phyloP scores from a whole-genome alignment of 2,797 vertebrate genomes.

The Zalophus californianus region DNA sequence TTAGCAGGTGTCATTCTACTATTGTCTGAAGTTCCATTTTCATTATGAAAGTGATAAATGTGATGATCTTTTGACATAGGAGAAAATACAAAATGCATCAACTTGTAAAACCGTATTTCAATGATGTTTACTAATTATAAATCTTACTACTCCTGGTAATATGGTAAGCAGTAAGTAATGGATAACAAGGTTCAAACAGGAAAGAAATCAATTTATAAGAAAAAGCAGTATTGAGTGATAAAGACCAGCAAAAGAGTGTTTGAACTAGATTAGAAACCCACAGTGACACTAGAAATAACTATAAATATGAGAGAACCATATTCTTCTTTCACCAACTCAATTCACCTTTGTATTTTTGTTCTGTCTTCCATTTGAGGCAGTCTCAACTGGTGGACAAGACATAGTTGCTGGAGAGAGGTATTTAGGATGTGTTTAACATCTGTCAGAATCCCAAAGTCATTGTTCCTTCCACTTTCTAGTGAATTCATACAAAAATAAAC shows the following conservation, averaged over 20 bases:
- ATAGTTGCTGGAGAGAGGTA: neutral
- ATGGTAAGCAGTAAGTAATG: neutral
- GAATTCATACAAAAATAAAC: slow-evolving; percentile 48
- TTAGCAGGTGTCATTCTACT: neutral
- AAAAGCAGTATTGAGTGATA: neutral
- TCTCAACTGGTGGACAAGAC: neutral
- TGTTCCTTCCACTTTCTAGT: neutral
- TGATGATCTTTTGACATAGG: neutral
- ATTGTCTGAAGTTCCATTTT: neutral
- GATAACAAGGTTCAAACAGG: neutral
- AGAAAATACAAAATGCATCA: slow-evolving; percentile 5
- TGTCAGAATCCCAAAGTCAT: neutral
- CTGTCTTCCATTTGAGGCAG: neutral
- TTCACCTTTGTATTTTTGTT: neutral
- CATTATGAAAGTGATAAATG: neutral
- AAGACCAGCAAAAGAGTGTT: neutral
- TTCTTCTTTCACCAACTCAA: slow-evolving; percentile 25
- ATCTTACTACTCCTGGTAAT: neutral
- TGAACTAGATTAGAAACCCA: neutral
- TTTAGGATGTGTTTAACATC: neutral
- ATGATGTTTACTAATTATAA: neutral
- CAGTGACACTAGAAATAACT: neutral
- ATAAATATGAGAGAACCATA: neutral
- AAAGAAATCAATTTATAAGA: neutral
- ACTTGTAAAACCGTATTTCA: neutral